These are phyloP conservation scores for Polydrusus pterygomalis DNA, from an alignment of 2,888 invertebrate genomes.

Conservation along the genomic window DNA sequence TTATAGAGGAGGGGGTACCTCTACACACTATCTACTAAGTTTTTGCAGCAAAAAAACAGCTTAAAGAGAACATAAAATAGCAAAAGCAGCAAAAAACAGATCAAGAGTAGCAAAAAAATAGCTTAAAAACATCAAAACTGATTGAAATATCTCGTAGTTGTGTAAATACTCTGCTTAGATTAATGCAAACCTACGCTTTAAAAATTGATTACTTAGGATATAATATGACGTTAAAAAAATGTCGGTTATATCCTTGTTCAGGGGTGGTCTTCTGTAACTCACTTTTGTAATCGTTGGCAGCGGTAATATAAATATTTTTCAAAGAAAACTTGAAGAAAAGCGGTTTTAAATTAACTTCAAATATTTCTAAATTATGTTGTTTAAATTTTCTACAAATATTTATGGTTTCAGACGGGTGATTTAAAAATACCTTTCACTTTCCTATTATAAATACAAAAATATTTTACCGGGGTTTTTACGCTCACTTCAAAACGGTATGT, in stretches of 20 bases:
- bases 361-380: constrained; percentile 26
- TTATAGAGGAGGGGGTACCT: too few relatives aligned
- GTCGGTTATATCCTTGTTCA: background rate
- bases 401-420: background rate
- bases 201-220: too few relatives aligned
- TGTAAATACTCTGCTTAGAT: too few relatives aligned
- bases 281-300: constrained; percentile 10
- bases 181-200: too few relatives aligned
- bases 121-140: too few relatives aligned
- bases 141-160: too few relatives aligned
- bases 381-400: constrained; percentile 25
- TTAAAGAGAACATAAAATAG: too few relatives aligned
- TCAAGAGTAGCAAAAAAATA: too few relatives aligned
- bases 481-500: background rate
- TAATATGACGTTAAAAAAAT: background rate
- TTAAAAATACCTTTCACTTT: constrained; percentile 27
- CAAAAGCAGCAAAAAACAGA: too few relatives aligned
- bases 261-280: constrained; percentile 8
- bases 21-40: too few relatives aligned
- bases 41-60: too few relatives aligned
- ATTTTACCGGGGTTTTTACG: background rate
- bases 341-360: constrained; percentile 27
- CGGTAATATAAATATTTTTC: constrained; percentile 12
- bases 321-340: constrained; percentile 18
- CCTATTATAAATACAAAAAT: constrained; percentile 17